Base-by-base conservation (phyloP, 2,797 vertebrate genomes). In the Molothrus ater region DNA sequence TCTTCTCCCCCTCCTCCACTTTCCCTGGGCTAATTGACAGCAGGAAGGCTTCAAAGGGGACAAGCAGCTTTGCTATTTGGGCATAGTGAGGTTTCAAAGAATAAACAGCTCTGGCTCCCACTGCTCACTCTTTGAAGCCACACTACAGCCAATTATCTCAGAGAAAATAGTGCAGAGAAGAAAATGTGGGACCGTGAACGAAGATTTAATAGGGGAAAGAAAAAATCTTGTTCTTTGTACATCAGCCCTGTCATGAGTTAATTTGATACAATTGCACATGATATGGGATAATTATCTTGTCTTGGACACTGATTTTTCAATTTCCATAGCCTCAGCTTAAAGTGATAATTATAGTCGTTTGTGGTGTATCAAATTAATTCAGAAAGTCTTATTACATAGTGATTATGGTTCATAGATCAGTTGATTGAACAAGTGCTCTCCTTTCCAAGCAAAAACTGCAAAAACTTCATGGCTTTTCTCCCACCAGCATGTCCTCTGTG, bases 21-120 rank as follows among this genome's bases (percentile, higher is more conserved):
- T 85, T 90, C 60, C 38, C 34, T 59, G 20, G 48, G 45, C 31
- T 96, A 96, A 94, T 51, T 79, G 42, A 78, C 53, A 90, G 86
- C 61, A 89, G 74, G n/a, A 61, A 80, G 12, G 34, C 86, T 94
- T 95, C 94, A 94, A 93, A 96, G 80, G 32, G 79, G 43, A 88
- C 21, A 69, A 82, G 43, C 63, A 88, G 70, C 26, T 90, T 88
- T 81, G 32, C 88, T 93, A 21, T 76, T 95, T 57, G 86, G 60
- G 74, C 6, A 2, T 32, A 80, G 51, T n/a, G 45, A 70, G 17
- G 20, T 84, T 93, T 93, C 91, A 92, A 94, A 93, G 88, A 71
- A 88, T 36, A 92, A 93, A 80, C 28, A 90, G 32, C 80, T 81
- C 53, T 63, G 80, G 47, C n/a, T 91, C 69, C 85, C 6, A 8